Evolutionary conservation across 2,113 vertebrate genomes (phyloP).

Genomic region (Eptesicus fuscus): DNA sequence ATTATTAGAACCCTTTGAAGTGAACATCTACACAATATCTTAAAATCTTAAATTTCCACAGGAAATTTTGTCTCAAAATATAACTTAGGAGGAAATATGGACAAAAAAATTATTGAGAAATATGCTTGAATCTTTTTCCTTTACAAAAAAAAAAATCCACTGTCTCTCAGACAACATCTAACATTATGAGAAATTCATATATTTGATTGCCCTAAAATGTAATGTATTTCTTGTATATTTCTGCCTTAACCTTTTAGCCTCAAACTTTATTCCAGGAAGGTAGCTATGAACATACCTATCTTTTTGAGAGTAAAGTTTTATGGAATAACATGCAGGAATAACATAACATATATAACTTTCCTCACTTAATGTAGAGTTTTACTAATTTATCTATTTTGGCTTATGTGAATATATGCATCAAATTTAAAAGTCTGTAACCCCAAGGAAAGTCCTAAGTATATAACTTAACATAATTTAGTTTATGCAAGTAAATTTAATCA

Average conservation of each 20-base stretch:
- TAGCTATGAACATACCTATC: neutral
- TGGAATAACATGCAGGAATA: neutral
- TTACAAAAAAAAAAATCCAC: constrained; percentile 15
- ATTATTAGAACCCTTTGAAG: neutral
- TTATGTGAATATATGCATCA: neutral
- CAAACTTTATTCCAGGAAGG: constrained; percentile 3
- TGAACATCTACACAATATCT: neutral
- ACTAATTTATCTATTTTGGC: constrained; percentile 1
- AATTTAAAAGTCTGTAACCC: neutral
- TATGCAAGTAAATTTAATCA: neutral
- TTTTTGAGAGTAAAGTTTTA: constrained; percentile 23
- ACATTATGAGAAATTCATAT: neutral
- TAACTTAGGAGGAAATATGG: neutral
- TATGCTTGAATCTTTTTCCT: neutral
- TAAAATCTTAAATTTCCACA: neutral
- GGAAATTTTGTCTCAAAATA: neutral
- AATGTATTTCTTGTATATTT: neutral
- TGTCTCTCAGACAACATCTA: neutral
- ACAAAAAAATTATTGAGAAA: neutral
- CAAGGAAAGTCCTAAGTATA: neutral
- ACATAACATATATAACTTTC: neutral
- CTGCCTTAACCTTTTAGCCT: neutral
- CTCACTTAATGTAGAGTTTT: neutral
- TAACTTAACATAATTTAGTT: constrained; percentile 20
- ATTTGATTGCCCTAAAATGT: neutral